phyloP scores from a whole-genome alignment of 2,113 vertebrate species.

The Syngnathus scovelli region DNA sequence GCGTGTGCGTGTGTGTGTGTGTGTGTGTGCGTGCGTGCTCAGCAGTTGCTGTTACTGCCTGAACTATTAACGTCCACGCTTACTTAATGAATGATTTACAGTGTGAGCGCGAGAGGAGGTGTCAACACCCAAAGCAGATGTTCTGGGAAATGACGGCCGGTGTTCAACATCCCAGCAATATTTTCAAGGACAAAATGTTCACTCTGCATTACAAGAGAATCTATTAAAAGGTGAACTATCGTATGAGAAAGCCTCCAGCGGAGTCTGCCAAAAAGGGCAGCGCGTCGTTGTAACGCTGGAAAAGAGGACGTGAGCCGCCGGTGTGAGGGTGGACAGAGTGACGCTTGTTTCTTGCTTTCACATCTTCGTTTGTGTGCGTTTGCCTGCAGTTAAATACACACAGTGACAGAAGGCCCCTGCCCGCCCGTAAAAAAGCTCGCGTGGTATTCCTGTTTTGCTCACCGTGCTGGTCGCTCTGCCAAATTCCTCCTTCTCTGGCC shows the following conservation, averaged over 20 bases:
- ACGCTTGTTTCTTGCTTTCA: constrained; percentile 14
- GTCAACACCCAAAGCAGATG: constrained; percentile 62
- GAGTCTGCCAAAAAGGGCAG: constrained; percentile 26
- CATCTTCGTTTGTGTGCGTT: neutral
- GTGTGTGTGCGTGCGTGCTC: constrained; percentile 27
- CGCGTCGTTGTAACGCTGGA: constrained; percentile 5
- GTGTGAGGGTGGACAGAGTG: constrained; percentile 12
- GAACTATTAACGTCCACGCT: constrained; percentile 58
- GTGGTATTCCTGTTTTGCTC: constrained; percentile 54
- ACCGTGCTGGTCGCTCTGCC: constrained; percentile 29
- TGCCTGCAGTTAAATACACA: constrained; percentile 6
- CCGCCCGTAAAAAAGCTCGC: constrained; percentile 44
- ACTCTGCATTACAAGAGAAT: constrained; percentile 30
- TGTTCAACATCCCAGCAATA: constrained; percentile 32
- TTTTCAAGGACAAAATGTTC: constrained; percentile 43
- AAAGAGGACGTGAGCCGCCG: constrained; percentile 15
- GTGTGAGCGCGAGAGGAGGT: constrained; percentile 58
- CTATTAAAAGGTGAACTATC: constrained; percentile 10
- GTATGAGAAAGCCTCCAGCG: constrained; percentile 33
- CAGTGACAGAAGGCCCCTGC: constrained; percentile 21
- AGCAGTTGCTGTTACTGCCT: constrained; percentile 58
- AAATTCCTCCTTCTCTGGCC: constrained; percentile 36
- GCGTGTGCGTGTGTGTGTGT: constrained; percentile 8
- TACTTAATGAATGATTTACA: constrained; percentile 56
- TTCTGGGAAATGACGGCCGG: constrained; percentile 36